Conservation (phyloP, 2,797 vertebrate genomes). For the Poecilia wingei region DNA sequence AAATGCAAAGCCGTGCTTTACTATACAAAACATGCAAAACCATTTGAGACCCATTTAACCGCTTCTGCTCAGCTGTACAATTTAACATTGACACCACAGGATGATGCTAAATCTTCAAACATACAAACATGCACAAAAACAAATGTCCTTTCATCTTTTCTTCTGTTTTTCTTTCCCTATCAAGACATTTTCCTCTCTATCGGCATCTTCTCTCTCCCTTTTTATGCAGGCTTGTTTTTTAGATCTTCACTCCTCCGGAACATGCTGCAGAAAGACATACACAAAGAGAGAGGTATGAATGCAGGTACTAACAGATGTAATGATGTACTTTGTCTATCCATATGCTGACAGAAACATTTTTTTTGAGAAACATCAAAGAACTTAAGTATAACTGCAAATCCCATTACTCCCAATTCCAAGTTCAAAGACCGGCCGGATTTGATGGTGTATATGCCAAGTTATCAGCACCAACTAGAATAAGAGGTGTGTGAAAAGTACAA, state of each 20-base stretch:
- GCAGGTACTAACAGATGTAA: background rate
- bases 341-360: background rate
- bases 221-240: background rate
- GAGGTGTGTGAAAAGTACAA: background rate
- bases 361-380: background rate
- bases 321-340: background rate
- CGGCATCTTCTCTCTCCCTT: constrained; percentile 9
- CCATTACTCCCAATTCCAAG: background rate
- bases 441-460: background rate
- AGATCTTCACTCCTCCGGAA: constrained; percentile 13
- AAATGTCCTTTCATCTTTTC: background rate
- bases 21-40: background rate
- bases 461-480: background rate
- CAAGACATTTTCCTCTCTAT: constrained; percentile 14
- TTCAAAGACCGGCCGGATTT: background rate
- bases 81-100: constrained; percentile 1
- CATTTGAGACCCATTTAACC: background rate
- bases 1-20: background rate
- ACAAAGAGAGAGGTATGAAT: constrained; percentile 1
- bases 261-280: constrained; percentile 5
- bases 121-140: background rate
- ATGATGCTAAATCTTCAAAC: constrained; percentile 4
- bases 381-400: background rate
- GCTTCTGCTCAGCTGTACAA: background rate
- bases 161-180: background rate